These are phyloP conservation scores for Isichthys henryi DNA, from an alignment of 2,113 vertebrate genomes.

Conservation along the genomic window DNA sequence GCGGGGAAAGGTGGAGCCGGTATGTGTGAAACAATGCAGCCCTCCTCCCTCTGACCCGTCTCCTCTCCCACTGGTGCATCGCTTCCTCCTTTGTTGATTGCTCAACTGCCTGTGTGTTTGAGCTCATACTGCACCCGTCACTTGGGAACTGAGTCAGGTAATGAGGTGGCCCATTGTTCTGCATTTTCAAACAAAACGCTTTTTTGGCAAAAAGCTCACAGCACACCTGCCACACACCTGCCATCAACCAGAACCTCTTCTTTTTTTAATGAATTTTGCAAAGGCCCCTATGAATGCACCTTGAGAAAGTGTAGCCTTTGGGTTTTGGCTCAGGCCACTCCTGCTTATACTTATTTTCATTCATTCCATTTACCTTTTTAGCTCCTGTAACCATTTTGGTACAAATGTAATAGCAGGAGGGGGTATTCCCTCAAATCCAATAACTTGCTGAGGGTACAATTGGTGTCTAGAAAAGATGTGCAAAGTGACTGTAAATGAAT, in stretches of 20 bases:
- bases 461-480: not conserved
- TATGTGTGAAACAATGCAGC: not conserved
- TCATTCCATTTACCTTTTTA: not conserved
- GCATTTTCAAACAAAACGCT: not conserved
- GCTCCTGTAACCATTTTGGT: not conserved
- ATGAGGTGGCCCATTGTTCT: not conserved
- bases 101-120: not conserved
- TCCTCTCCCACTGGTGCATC: not conserved
- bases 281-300: not conserved
- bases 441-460: not conserved
- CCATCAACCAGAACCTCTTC: not conserved
- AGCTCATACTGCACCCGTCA: not conserved
- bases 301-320: not conserved
- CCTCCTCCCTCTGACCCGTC: not conserved
- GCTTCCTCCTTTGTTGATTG: not conserved
- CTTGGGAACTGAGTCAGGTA: slow-evolving; percentile 7
- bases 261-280: not conserved
- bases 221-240: slow-evolving; percentile 9
- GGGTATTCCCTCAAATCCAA: not conserved
- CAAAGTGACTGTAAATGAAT: not conserved
- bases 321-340: not conserved
- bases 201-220: not conserved
- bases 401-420: not conserved
- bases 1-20: not conserved
- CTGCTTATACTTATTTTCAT: not conserved